These are phyloP conservation scores for Hemithea aestivaria DNA, from an alignment of 2,888 invertebrate species.

Conservation along the genomic window DNA sequence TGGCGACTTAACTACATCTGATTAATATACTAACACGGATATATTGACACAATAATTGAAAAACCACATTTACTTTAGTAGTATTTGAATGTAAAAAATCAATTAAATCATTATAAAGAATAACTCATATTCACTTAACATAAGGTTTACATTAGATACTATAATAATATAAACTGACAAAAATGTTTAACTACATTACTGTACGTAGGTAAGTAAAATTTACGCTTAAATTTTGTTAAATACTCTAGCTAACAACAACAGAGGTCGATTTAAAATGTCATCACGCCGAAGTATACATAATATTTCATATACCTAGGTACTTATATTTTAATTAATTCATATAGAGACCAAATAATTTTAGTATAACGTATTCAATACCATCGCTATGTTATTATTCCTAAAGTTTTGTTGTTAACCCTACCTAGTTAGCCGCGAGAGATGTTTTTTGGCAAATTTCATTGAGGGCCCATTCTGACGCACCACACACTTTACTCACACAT, in stretches of 20 bases:
- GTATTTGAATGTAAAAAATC: constrained; percentile 36
- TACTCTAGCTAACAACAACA: constrained; percentile 48
- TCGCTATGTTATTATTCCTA: too few species aligned
- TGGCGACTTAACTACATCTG: constrained; percentile 58
- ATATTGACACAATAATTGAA: constrained; percentile 69
- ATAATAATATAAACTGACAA: constrained; percentile 54
- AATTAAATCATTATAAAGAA: too few species aligned
- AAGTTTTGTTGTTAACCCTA: neutral
- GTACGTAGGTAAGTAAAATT: constrained; percentile 40
- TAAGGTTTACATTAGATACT: constrained; percentile 43
- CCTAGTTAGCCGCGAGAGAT: neutral
- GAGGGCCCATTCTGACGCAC: too few species aligned
- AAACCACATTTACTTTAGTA: constrained; percentile 54
- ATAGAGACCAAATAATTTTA: neutral
- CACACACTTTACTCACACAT: too few species aligned
- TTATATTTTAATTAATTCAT: constrained; percentile 2
- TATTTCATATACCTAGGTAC: constrained; percentile 8
- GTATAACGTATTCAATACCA: too few species aligned
- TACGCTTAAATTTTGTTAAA: constrained; percentile 49
- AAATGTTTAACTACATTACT: constrained; percentile 44
- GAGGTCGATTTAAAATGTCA: constrained; percentile 33
- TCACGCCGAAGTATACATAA: constrained; percentile 8
- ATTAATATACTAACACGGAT: constrained; percentile 53
- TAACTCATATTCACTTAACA: constrained; percentile 33
- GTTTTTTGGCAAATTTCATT: neutral